Conservation (phyloP, 2,797 vertebrate genomes). For the Arremon aurantiirostris region DNA sequence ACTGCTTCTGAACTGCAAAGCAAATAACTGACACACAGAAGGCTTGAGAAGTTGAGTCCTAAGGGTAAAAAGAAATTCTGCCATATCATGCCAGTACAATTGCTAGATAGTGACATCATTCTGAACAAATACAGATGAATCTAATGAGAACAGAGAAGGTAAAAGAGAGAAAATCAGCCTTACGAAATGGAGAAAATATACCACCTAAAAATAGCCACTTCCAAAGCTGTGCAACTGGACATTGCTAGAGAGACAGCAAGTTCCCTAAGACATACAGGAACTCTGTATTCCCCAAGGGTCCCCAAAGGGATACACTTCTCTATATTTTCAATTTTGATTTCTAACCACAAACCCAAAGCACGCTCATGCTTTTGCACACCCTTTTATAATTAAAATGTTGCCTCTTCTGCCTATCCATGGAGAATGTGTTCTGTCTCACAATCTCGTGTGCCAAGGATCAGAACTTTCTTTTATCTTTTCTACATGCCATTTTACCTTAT, state of each 20-base stretch:
- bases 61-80: not conserved
- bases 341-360: not conserved
- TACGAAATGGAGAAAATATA: not conserved
- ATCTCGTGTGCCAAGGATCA: not conserved
- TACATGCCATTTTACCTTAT: not conserved
- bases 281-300: not conserved
- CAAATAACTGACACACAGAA: not conserved
- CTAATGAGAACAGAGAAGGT: not conserved
- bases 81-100: not conserved
- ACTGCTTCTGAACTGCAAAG: not conserved
- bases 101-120: not conserved
- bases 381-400: not conserved
- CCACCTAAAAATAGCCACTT: not conserved
- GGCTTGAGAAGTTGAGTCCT: not conserved
- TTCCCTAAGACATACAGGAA: not conserved
- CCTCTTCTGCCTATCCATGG: not conserved
- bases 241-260: not conserved
- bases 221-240: not conserved
- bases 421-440: not conserved
- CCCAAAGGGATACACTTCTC: not conserved
- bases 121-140: not conserved
- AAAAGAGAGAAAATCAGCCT: not conserved
- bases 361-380: accelerated
- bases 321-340: not conserved
- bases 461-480: not conserved